A percentile compares a stretch with the other conserved stretches of the same genome.
Conservation (phyloP, 2,888 invertebrate genomes). For the Cosmorhoe ocellata region DNA sequence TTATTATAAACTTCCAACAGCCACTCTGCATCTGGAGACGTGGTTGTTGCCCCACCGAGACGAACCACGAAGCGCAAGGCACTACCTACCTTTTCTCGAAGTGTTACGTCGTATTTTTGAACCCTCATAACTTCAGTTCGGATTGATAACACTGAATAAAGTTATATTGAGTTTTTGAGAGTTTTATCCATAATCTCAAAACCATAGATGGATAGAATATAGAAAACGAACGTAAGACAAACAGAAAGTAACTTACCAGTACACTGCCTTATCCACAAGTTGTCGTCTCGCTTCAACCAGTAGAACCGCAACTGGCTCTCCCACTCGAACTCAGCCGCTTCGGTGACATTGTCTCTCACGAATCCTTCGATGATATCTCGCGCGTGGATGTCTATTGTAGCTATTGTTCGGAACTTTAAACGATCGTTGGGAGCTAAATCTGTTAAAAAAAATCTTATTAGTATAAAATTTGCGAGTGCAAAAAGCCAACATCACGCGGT, state of each 20-base stretch:
- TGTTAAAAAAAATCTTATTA: slow-evolving; percentile 36
- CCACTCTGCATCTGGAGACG: no score
- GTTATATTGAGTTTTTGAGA: neutral
- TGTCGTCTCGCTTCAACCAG: slow-evolving; percentile 92
- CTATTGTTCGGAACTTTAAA: slow-evolving; percentile 92
- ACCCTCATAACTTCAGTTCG: no score
- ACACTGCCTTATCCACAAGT: slow-evolving; percentile 92
- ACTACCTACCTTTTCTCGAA: no score
- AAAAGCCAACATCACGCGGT: slow-evolving; percentile 57
- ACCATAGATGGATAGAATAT: no score
- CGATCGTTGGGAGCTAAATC: slow-evolving; percentile 91
- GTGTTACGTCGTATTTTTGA: no score
- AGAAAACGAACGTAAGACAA: no score
- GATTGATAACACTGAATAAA: no score
- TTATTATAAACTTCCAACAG: no score
- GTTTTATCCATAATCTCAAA: no score
- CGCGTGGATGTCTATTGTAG: slow-evolving; percentile 96
- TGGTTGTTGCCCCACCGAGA: no score
- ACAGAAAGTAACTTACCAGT: slow-evolving; percentile 73
- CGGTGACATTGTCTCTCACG: slow-evolving; percentile 90
- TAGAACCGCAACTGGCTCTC: slow-evolving; percentile 96
- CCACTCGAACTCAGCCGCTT: slow-evolving; percentile 95
- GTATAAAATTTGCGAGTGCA: neutral
- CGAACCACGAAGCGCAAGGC: no score
- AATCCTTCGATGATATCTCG: slow-evolving; percentile 94